Evolutionary conservation across 2,888 invertebrate species (phyloP).

Genomic region (Sarcophaga variegata): DNA sequence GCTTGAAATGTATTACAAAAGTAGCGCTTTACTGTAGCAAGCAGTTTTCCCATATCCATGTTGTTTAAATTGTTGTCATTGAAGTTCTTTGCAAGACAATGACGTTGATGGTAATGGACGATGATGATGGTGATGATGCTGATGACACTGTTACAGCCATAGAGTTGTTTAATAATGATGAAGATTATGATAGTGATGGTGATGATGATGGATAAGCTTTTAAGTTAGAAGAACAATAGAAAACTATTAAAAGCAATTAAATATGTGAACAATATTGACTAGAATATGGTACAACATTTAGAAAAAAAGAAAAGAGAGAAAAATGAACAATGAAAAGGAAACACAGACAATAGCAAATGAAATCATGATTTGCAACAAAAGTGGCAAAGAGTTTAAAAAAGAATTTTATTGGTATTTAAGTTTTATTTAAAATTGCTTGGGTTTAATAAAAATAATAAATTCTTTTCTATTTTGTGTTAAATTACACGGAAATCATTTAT

Average conservation of each 20-base stretch:
- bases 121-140: slow-evolving; percentile 74
- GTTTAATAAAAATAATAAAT: too few species aligned
- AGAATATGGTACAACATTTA: neutral
- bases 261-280: neutral
- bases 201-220: slow-evolving; percentile 3
- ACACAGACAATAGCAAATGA: too few species aligned
- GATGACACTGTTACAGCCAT: slow-evolving; percentile 45
- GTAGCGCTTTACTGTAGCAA: slow-evolving; percentile 16
- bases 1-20: slow-evolving; percentile 30
- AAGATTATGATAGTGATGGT: too few species aligned
- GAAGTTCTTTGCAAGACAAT: slow-evolving; percentile 46
- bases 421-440: too few species aligned
- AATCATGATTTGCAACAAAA: too few species aligned
- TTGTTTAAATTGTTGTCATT: slow-evolving; percentile 23
- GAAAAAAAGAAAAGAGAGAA: neutral
- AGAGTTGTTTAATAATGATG: too few species aligned
- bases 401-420: too few species aligned
- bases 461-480: too few species aligned
- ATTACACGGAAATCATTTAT: too few species aligned
- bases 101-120: slow-evolving; percentile 9
- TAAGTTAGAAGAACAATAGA: slow-evolving; percentile 33
- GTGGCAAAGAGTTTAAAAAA: too few species aligned
- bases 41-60: slow-evolving; percentile 3
- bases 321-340: neutral
- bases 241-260: slow-evolving; percentile 43